Percentiles rank a stretch among this genome's conserved stretches.
These are phyloP conservation scores for Mongoloraphidia duomilia DNA, from an alignment of 2,888 invertebrate genomes.

Conservation along the genomic window DNA sequence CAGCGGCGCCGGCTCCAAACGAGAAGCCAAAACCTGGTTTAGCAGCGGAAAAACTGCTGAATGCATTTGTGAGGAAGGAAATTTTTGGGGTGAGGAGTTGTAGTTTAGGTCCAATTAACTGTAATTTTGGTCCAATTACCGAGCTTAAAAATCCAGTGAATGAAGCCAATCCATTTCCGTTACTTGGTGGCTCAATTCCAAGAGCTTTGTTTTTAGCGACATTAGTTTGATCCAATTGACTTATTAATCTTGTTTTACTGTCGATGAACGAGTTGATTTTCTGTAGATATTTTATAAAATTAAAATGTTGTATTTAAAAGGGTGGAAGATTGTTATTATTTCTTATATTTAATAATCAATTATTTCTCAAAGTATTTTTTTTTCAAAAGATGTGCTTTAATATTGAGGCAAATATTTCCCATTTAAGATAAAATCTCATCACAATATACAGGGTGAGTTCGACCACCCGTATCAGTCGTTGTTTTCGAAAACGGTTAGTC, in stretches of 20 bases:
- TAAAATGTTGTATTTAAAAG: neutral
- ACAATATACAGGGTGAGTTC: too few relatives aligned
- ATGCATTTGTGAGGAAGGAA: conserved; percentile 27
- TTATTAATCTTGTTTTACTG: conserved; percentile 57
- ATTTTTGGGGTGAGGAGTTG: conserved; percentile 53
- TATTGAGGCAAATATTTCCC: too few relatives aligned
- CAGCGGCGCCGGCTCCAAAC: conserved; percentile 20
- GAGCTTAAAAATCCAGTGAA: conserved; percentile 52
- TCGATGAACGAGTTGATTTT: conserved; percentile 74
- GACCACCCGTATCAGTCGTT: too few relatives aligned
- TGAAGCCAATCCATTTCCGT: conserved; percentile 35
- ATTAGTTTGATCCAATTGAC: conserved; percentile 55
- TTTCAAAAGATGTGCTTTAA: too few relatives aligned
- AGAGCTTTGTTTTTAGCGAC: conserved; percentile 61
- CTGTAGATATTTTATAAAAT: conserved; percentile 32
- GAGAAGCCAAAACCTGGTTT: conserved; percentile 13
- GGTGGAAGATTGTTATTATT: too few relatives aligned
- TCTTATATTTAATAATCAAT: too few relatives aligned
- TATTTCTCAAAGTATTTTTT: too few relatives aligned
- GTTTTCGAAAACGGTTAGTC: too few relatives aligned
- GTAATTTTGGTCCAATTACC: conserved; percentile 50
- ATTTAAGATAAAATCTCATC: too few relatives aligned
- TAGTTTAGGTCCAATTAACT: conserved; percentile 36
- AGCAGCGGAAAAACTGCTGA: conserved; percentile 19
- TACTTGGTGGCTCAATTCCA: conserved; percentile 49